Percentiles rank a stretch among this genome's conserved stretches.
Conservation (phyloP, 1,140 invertebrate genomes). For the Riptortus pedestris region DNA sequence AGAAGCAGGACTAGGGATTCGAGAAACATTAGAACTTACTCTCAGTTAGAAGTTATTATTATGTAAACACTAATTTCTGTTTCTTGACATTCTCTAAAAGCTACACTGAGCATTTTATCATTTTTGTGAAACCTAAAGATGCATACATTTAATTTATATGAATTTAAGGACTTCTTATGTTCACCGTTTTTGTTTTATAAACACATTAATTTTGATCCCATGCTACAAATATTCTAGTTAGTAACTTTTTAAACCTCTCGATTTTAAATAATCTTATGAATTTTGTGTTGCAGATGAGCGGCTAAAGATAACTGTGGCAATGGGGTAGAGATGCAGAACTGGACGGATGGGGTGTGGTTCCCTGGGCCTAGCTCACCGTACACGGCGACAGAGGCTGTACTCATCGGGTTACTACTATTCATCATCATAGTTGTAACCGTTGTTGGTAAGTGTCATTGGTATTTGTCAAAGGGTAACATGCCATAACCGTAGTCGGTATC, state of each 20-base stretch:
- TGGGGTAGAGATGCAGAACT: conserved; percentile 14
- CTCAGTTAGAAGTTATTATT: too few species aligned
- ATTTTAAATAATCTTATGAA: too few species aligned
- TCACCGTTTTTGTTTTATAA: neutral
- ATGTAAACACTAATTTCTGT: too few species aligned
- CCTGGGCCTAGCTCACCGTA: conserved; percentile 34
- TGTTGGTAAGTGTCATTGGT: conserved; percentile 52
- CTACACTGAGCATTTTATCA: too few species aligned
- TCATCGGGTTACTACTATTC: conserved; percentile 58
- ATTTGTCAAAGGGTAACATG: too few species aligned
- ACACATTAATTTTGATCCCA: neutral
- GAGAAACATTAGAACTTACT: too few species aligned
- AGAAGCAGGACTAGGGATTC: too few species aligned
- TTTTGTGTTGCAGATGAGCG: conserved; percentile 1
- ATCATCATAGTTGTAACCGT: conserved; percentile 69
- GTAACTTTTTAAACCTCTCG: neutral
- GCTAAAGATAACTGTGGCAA: neutral
- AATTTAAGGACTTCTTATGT: neutral
- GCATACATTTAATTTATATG: neutral
- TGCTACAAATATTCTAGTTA: neutral
- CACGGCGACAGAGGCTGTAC: conserved; percentile 47
- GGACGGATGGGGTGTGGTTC: conserved; percentile 19
- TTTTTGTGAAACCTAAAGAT: neutral
- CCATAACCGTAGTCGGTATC: too few species aligned
- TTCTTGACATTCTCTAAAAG: too few species aligned